Conservation (phyloP, 2,797 vertebrate species). For the Knipowitschia caucasica region DNA sequence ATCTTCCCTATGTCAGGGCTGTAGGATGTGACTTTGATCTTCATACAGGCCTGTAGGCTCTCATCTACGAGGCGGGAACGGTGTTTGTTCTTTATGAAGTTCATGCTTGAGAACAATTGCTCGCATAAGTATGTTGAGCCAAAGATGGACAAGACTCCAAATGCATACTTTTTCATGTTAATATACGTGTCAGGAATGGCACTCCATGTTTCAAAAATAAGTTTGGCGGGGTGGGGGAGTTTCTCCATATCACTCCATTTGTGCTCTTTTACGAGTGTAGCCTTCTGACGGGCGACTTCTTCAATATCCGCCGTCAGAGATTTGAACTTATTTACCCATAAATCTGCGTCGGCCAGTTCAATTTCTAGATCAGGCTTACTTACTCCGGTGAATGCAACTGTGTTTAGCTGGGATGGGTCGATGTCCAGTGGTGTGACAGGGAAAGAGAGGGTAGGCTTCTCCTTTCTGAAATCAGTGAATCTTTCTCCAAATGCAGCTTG, state of each 20-base stretch:
- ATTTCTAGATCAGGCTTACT: slow-evolving; percentile 6
- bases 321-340: too few species aligned
- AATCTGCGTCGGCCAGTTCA: background rate
- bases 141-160: background rate
- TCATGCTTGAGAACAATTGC: background rate
- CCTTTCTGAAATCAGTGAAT: slow-evolving; percentile 4
- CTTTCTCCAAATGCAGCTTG: too few species aligned
- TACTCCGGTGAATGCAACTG: slow-evolving; percentile 6
- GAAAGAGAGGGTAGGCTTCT: too few species aligned
- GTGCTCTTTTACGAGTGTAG: too few species aligned
- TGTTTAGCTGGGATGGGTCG: slow-evolving; percentile 11
- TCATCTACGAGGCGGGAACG: background rate
- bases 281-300: too few species aligned
- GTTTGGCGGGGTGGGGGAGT: too few species aligned
- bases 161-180: background rate
- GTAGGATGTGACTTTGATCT: background rate
- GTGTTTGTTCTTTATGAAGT: background rate
- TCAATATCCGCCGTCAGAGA: too few species aligned
- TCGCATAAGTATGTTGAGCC: background rate
- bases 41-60: background rate
- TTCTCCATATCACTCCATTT: too few species aligned
- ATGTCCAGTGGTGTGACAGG: slow-evolving; percentile 1
- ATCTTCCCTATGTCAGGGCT: background rate
- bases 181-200: background rate
- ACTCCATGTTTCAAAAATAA: too few species aligned